phyloP scores from a whole-genome alignment of 2,888 invertebrate species.

The Mamestra brassicae region DNA sequence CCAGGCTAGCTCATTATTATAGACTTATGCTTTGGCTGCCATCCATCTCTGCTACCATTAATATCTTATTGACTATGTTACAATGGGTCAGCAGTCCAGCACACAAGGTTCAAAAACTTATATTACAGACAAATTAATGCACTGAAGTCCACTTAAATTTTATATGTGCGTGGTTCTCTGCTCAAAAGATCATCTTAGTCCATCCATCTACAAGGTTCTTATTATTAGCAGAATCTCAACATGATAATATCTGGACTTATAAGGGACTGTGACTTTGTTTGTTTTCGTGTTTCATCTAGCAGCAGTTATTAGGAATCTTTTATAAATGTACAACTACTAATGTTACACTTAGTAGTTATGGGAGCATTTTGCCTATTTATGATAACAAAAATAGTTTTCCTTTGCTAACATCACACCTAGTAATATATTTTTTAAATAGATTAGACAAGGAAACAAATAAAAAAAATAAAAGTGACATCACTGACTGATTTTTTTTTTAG shows the following conservation, averaged over 20 bases:
- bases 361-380: neutral
- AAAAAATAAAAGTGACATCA: neutral
- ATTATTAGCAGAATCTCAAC: neutral
- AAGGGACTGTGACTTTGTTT: neutral
- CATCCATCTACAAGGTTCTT: neutral
- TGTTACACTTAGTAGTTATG: neutral
- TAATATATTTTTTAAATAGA: constrained; percentile 10
- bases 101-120: constrained; percentile 1
- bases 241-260: neutral
- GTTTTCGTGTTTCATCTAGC: neutral
- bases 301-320: neutral
- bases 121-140: neutral
- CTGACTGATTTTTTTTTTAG: neutral
- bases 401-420: neutral
- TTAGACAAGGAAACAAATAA: constrained; percentile 9
- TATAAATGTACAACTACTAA: neutral
- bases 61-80: constrained; percentile 10
- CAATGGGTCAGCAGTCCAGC: neutral
- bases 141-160: neutral
- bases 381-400: constrained; percentile 14
- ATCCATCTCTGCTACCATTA: constrained; percentile 46
- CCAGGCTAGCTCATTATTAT: constrained; percentile 38
- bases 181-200: neutral
- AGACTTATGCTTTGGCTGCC: constrained; percentile 46
- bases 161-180: neutral